Conservation (phyloP, 2,113 vertebrate species). For the Archocentrus centrarchus region DNA sequence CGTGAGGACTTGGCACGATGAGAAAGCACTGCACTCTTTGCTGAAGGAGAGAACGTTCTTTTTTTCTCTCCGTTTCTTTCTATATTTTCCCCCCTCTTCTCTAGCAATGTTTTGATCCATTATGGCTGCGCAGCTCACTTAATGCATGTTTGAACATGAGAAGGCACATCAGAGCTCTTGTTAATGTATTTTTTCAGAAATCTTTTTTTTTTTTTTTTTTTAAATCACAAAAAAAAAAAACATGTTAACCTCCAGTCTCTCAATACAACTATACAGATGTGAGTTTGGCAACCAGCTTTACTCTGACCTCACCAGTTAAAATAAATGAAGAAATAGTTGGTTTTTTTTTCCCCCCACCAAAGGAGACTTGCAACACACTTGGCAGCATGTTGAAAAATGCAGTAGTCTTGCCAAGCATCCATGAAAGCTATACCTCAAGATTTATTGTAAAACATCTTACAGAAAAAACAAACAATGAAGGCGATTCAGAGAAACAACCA, state of each 20-base stretch:
- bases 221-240: not conserved
- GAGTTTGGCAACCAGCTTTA: not conserved
- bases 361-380: conserved; percentile 36
- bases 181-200: not conserved
- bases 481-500: conserved; percentile 25
- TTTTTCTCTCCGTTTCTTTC: not conserved
- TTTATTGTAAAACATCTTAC: not conserved
- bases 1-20: conserved; percentile 65
- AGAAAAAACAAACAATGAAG: not conserved
- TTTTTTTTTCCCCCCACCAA: not conserved
- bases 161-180: conserved; percentile 5
- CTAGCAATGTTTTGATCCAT: conserved; percentile 15
- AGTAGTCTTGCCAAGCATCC: not conserved
- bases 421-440: not conserved
- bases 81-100: not conserved
- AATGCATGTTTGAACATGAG: conserved; percentile 35
- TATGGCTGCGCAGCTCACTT: not conserved
- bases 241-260: not conserved
- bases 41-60: conserved; percentile 21
- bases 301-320: conserved; percentile 17
- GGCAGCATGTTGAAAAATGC: conserved; percentile 13
- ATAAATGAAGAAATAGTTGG: conserved; percentile 29
- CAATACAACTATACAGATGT: not conserved
- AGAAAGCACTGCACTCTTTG: conserved; percentile 22
- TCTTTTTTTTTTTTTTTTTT: too few species aligned